Base-by-base conservation (phyloP, 2,113 vertebrate species). In the Melanotaenia duboulayi region DNA sequence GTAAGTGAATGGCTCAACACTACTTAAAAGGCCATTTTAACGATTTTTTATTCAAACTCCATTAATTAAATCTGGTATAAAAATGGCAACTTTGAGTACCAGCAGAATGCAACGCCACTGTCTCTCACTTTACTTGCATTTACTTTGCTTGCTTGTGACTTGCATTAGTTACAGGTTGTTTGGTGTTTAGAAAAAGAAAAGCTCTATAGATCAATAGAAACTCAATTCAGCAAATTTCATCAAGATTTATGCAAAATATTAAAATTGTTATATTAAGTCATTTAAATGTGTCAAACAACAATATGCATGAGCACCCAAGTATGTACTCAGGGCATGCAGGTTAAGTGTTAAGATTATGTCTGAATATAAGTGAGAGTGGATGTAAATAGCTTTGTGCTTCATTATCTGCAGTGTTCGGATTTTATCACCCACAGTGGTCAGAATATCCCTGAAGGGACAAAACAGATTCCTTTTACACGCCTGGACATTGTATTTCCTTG, bases 401-500 rank as follows among this genome's bases (percentile, higher is more conserved):
- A 58, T 85, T 80, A 80, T 82, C 78, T 64, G n/a, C 62, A 71
- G 7, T 74, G 70, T 76, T 73, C 69, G 78, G 66, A 63, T 83
- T 88, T 85, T 85, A 77, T 83, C 81, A 75, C 88, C 83, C 67
- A 57, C 61, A 58, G 69, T 76, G 54, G 71, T 59, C 65, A 76
- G 16, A 77, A 65, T 80, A 71, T 81, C 64, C 81, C 81, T 61
- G 13, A 83, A 76, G 76, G 76, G 58, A 71, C 64, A 79, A 78
- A 80, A 78, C 74, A 86, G 76, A 54, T 60, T 58, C 65, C 50
- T 70, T 35, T 42, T 69, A 74, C 72, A 59, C 63, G 32, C 32
- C 8, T 35, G 4, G 32, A 35, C 32, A 35, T 35, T 35, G 32
- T 35, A 35, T 3, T 35, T 35, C 32, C 8, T 35, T 28, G 28